A percentile compares a stretch with the other conserved stretches of the same genome.
These are phyloP conservation scores for Carollia perspicillata DNA, from an alignment of 2,113 vertebrate species.

Conservation along the genomic window DNA sequence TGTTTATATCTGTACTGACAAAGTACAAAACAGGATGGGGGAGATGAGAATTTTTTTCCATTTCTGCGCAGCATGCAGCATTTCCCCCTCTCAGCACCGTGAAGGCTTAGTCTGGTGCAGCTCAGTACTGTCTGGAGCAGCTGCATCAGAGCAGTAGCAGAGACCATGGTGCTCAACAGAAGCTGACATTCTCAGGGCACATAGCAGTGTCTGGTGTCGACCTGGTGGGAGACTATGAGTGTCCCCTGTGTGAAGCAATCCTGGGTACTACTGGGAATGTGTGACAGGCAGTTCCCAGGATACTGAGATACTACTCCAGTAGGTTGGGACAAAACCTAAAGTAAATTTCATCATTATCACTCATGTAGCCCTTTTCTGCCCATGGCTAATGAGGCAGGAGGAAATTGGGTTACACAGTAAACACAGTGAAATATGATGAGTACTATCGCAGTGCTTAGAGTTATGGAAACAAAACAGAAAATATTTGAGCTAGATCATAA, in stretches of 20 bases:
- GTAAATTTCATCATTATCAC: neutral
- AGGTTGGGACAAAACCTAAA: neutral
- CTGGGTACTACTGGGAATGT: neutral
- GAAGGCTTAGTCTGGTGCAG: neutral
- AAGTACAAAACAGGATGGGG: neutral
- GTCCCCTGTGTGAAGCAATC: neutral
- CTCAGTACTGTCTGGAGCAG: neutral
- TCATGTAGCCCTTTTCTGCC: neutral
- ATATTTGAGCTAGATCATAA: conserved; percentile 15
- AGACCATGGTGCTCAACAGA: neutral
- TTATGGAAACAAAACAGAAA: conserved; percentile 4
- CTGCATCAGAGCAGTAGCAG: neutral
- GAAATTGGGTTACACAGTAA: neutral
- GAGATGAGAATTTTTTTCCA: neutral
- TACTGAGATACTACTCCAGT: neutral
- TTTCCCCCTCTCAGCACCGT: neutral
- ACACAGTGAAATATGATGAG: neutral
- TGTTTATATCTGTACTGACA: neutral
- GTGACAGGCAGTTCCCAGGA: neutral
- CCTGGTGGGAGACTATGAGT: neutral
- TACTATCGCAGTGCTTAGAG: neutral
- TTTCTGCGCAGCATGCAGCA: neutral
- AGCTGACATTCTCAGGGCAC: neutral
- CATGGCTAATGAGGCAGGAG: neutral
- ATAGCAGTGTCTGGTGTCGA: neutral